Evolutionary conservation across 2,888 invertebrate genomes (phyloP), one percentile per base, ranked within the genome.

Genomic region (Amphipyra berbera): DNA sequence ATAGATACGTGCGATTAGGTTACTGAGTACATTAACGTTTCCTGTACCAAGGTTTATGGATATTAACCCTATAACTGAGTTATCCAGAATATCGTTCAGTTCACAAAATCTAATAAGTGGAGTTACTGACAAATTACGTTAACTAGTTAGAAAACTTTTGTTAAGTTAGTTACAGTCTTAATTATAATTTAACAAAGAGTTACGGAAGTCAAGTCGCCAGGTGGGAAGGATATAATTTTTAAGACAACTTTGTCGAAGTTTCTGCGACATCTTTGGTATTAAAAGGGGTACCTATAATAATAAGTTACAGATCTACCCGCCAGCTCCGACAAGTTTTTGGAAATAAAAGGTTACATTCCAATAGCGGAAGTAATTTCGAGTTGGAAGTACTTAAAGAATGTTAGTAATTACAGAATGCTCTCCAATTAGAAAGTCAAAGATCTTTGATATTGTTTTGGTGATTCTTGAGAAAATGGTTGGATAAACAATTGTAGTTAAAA

Each of bases 101-200:
- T 44, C 15, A 38, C 35, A 57, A 47, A 53, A 57, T 61, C 27
- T 35, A 54, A 57, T 61, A 56, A 65, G 46, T 47, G 33, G 14
- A 61, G 50, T 58, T 42, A 57, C 58, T 64, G 47, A 58, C 44
- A 41, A 67, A 63, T 61, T 44, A 57, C 48, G 48, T 62, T 57
- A 67, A 53, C 59, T 56, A 56, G 58, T 70, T 49, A 60, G 30
- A 21, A 37, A 61, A 67, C 50, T 61, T 55, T 33, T 47, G 21
- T 49, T 4, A 64, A 69, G 62, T 69, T 38, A 40, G 54, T 59
- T 59, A 65, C 53, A 61, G 41, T 56, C 42, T 65, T 73, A 64
- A 66, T 79, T 68, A 68, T 63, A 68, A 62, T 61, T 61, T 46
- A 56, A 70, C 73, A 57, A 56, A 63, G 56, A 53, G 42, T 66